Base-by-base conservation (phyloP, 2,888 invertebrate genomes). In the Drosophila peninsularis region DNA sequence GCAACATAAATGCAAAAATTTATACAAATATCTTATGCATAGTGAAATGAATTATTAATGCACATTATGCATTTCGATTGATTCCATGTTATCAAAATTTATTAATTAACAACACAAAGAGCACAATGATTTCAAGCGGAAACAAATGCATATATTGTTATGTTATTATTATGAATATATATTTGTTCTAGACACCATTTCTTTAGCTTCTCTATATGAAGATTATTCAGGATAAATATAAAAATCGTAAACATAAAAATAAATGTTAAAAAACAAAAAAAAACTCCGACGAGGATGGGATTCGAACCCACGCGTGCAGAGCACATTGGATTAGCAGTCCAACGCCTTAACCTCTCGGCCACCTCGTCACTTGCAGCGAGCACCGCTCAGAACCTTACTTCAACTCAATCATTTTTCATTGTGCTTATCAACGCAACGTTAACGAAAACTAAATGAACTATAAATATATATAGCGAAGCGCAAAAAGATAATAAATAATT, bases 261-360 rank as follows among this genome's bases (percentile, higher is more conserved):
- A 0, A n/a, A n/a, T 24, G 9, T 45, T 4, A 27, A 2, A 19
- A 4, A 32, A 32, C 19, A 0, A 19, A 17, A 2, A 27, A 5
- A 5, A n/a, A 0, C 0, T 0, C 13, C 94, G 95, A 95, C 95
- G 95, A 95, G 94, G 95, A 95, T 95, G 95, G 95, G 95, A 95
- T 95, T 95, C 95, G 95, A 95, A 95, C 95, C 95, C 95, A 95
- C 95, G 95, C 95, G 95, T 95, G 95, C 95, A 95, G 95, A 95
- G 95, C 95, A 95, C 95, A 95, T 95, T 95, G 95, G 95, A 95
- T 95, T 95, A 95, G 95, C 95, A 95, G 95, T 95, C 95, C 95
- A 95, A 95, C 95, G 95, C 95, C 95, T 95, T 95, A 95, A 95
- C 95, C 95, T 95, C 95, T 95, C 95, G 95, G 95, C 95, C 95